A percentile compares a stretch with the other conserved stretches of the same genome.
Conservation (phyloP, 2,113 vertebrate genomes). For the Apodemus sylvaticus region DNA sequence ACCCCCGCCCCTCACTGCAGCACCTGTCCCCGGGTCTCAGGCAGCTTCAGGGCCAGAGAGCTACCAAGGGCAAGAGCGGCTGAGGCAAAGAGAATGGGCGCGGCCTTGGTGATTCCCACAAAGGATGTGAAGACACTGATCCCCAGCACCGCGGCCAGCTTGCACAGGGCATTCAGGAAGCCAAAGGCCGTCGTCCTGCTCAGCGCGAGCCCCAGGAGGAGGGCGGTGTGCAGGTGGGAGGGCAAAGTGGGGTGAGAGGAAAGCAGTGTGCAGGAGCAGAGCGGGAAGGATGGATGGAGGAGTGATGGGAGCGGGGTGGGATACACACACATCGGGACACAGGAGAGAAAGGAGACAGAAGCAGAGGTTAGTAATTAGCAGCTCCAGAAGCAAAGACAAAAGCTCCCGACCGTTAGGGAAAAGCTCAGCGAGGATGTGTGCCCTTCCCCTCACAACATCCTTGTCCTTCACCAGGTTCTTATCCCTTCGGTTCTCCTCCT, state of each 20-base stretch:
- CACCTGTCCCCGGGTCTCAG: slow-evolving; percentile 95
- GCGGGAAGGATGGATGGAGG: not conserved
- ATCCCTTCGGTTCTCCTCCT: not conserved
- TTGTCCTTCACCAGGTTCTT: not conserved
- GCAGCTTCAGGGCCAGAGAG: slow-evolving; percentile 95
- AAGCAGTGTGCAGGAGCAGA: not conserved
- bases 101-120: slow-evolving; percentile 96
- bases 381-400: not conserved
- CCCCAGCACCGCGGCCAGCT: slow-evolving; percentile 94
- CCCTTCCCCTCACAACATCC: not conserved
- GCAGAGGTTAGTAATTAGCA: not conserved
- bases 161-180: slow-evolving; percentile 97
- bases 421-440: not conserved
- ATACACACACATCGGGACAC: not conserved
- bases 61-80: slow-evolving; percentile 93
- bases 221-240: not conserved
- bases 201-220: not conserved
- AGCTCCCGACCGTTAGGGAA: not conserved
- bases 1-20: slow-evolving; percentile 89
- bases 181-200: slow-evolving; percentile 95
- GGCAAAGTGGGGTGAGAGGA: not conserved
- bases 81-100: slow-evolving; percentile 95
- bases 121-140: slow-evolving; percentile 99
- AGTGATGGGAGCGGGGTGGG: not conserved
- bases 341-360: slow-evolving; percentile 46